Base-by-base conservation (phyloP, 2,888 invertebrate genomes). In the Rhingia rostrata region DNA sequence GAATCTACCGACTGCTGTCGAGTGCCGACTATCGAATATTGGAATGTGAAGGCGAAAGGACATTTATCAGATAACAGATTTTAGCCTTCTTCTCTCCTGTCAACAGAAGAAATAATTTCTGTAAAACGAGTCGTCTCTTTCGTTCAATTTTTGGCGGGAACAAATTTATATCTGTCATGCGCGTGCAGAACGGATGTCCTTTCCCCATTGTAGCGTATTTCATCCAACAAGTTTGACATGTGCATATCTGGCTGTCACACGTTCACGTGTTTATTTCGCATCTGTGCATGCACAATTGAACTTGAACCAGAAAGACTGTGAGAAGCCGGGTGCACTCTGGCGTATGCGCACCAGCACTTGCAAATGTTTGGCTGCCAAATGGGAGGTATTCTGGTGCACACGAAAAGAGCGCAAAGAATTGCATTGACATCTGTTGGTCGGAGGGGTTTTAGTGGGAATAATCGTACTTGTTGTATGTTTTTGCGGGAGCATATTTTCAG, bases 261-360 rank as follows among this genome's bases (percentile, higher is more conserved):
- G 74, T 22, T 22, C 22, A 22, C 22, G 22, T 22, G 22, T 22
- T 12, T 63, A 37, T 56, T 35, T 56, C 60, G 54, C 35, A 54
- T 41, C 12, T 67, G 30, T 61, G 35, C 9, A 56, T 74, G 74
- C 41, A 63, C 37, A 54, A 41, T 63, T 81, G 72, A 79, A 72
- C 78, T 79, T 72, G 78, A 79, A 69, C 63, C 39, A 47, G 41
- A 41, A 45, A 22, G 37, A n/a, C 14, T 33, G 32, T 12, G 45
- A 4, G 61, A 39, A 63, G 45, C 14, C 74, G 74, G 56, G 39
- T 75, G 64, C 47, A 64, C 51, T 75, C 14, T 75, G 45, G 77
- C 64, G 77, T 64, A 66, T 82, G 81, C 81, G 81, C 77, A 77
- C 6, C 64, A 41, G 43, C 45, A 2, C 39, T 54, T 54, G 45